A percentile compares a stretch with the other conserved stretches of the same genome.
Conservation (phyloP, 2,888 invertebrate genomes). For the Rotaria socialis region DNA sequence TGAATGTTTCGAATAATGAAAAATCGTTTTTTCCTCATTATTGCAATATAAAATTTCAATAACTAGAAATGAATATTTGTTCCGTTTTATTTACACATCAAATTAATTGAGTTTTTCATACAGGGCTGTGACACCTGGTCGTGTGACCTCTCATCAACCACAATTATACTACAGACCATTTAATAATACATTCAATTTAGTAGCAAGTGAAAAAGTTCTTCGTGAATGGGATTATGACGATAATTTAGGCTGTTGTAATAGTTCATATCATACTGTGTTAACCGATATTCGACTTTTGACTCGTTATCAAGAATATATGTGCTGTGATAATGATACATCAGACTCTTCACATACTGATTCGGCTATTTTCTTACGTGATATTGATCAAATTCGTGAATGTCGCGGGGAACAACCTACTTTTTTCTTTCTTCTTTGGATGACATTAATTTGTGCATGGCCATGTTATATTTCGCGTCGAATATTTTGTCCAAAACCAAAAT, state of each 20-base stretch:
- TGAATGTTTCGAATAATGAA: too few relatives aligned
- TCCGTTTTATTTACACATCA: too few relatives aligned
- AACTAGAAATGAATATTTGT: too few relatives aligned
- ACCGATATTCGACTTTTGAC: neutral
- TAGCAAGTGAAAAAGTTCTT: neutral
- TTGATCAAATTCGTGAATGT: slow-evolving; percentile 13
- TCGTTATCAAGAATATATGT: neutral
- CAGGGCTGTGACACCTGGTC: too few relatives aligned
- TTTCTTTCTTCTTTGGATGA: slow-evolving; percentile 18
- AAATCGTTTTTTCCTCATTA: too few relatives aligned
- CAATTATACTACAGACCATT: too few relatives aligned
- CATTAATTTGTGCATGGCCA: neutral
- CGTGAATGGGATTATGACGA: neutral
- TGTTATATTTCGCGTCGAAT: neutral
- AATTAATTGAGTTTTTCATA: too few relatives aligned
- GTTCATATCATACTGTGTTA: neutral
- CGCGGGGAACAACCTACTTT: neutral
- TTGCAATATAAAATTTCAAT: too few relatives aligned
- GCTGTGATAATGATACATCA: neutral
- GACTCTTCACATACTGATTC: neutral
- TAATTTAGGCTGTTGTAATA: neutral
- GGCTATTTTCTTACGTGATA: neutral
- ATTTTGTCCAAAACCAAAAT: neutral
- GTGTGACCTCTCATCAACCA: too few relatives aligned
- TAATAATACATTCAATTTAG: neutral